A percentile compares a stretch with the other conserved stretches of the same genome.
Evolutionary conservation across 2,888 invertebrate species (phyloP).

Genomic region (Nineta flava): DNA sequence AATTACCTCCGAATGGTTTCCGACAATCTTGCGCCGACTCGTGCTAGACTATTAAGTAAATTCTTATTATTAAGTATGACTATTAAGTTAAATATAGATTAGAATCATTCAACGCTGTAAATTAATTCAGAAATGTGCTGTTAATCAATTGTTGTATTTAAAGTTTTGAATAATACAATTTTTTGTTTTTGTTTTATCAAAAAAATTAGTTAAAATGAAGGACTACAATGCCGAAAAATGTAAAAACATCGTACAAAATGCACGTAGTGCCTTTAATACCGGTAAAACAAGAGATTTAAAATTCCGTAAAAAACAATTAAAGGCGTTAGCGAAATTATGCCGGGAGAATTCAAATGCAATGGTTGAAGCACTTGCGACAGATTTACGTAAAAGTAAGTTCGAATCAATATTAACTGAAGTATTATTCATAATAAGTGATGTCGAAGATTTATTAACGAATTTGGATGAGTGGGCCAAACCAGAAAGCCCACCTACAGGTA

Average conservation of each 20-base stretch:
- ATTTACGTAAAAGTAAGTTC: slow-evolving; percentile 64
- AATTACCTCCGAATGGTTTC: too few species aligned
- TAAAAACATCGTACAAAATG: slow-evolving; percentile 28
- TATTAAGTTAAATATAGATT: too few species aligned
- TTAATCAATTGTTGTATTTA: too few species aligned
- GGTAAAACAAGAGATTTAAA: slow-evolving; percentile 68
- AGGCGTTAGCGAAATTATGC: slow-evolving; percentile 56
- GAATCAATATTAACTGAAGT: slow-evolving; percentile 71
- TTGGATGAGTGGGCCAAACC: slow-evolving; percentile 66
- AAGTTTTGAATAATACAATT: too few species aligned
- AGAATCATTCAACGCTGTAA: too few species aligned
- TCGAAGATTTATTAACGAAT: slow-evolving; percentile 48
- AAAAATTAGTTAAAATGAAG: too few species aligned
- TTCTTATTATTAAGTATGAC: too few species aligned
- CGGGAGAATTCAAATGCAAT: slow-evolving; percentile 64
- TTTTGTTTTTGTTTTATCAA: too few species aligned
- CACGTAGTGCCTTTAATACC: slow-evolving; percentile 55
- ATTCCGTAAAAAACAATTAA: slow-evolving; percentile 69
- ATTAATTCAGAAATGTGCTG: too few species aligned
- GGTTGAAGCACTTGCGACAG: slow-evolving; percentile 56
- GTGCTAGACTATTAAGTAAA: too few species aligned
- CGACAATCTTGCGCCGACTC: too few species aligned
- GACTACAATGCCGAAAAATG: slow-evolving; percentile 36
- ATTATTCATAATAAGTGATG: slow-evolving; percentile 60
- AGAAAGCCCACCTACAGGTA: slow-evolving; percentile 36